phyloP scores from a whole-genome alignment of 2,888 invertebrate genomes.

The Pseudococcus viburni region DNA sequence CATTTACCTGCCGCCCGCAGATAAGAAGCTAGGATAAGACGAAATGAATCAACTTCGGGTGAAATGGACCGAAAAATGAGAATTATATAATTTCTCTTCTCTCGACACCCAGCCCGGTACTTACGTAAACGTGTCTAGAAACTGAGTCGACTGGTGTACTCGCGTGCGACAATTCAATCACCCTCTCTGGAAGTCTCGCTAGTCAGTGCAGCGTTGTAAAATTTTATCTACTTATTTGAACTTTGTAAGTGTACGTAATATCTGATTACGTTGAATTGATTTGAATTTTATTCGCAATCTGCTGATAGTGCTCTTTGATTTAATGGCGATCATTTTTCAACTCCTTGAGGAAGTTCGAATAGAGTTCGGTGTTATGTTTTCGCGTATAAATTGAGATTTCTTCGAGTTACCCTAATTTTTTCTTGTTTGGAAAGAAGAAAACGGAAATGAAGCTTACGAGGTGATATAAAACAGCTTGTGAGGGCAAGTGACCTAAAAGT shows the following conservation, averaged over 20 bases:
- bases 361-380: not conserved
- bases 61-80: constrained; percentile 64
- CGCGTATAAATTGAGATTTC: not conserved
- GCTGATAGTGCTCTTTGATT: not conserved
- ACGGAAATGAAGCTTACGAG: no score
- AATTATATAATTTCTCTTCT: constrained; percentile 59
- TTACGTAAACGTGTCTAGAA: not conserved
- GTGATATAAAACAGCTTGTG: no score
- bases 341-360: not conserved
- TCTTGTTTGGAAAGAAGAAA: not conserved
- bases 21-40: constrained; percentile 64
- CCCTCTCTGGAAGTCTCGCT: not conserved
- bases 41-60: constrained; percentile 54
- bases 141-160: not conserved
- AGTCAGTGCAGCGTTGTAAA: not conserved
- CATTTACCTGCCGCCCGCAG: constrained; percentile 62
- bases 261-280: not conserved
- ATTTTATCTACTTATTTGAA: not conserved
- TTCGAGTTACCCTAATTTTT: not conserved
- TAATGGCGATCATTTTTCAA: not conserved
- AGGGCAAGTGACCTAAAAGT: no score
- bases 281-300: not conserved
- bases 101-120: not conserved
- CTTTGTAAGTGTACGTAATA: not conserved
- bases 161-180: not conserved